Evolutionary conservation across 2,113 vertebrate genomes (phyloP).

Genomic region (Fulmarus glacialis): DNA sequence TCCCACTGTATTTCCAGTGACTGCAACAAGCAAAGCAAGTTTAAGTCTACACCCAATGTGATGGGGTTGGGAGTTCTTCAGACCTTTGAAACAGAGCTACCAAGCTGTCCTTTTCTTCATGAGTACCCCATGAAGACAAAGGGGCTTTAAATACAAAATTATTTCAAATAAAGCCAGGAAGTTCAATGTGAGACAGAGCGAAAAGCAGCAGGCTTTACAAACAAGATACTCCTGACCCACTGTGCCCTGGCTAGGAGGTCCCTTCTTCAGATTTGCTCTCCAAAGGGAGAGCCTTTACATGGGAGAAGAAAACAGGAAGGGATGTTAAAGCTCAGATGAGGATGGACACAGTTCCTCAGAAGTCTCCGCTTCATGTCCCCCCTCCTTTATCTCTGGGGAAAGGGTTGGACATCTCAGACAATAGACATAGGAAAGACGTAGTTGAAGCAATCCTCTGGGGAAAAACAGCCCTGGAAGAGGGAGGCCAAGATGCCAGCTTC

Average conservation of each 20-base stretch:
- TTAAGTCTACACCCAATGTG: not conserved
- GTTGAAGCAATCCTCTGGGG: not conserved
- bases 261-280: not conserved
- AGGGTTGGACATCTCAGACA: not conserved
- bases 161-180: not conserved
- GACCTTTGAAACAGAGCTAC: not conserved
- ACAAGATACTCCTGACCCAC: not conserved
- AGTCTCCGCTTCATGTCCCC: not conserved
- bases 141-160: not conserved
- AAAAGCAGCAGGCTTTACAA: not conserved
- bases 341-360: not conserved
- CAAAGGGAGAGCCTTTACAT: not conserved
- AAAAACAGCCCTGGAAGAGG: not conserved
- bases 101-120: not conserved
- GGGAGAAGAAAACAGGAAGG: not conserved
- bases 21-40: not conserved
- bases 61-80: not conserved
- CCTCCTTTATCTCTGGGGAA: rapidly evolving
- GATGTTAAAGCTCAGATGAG: not conserved
- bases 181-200: not conserved
- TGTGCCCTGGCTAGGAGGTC: not conserved
- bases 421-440: not conserved
- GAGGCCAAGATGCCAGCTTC: slow-evolving; percentile 9
- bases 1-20: not conserved
- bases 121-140: not conserved